Conservation (phyloP, 2,888 invertebrate species). For the Myopa testacea region DNA sequence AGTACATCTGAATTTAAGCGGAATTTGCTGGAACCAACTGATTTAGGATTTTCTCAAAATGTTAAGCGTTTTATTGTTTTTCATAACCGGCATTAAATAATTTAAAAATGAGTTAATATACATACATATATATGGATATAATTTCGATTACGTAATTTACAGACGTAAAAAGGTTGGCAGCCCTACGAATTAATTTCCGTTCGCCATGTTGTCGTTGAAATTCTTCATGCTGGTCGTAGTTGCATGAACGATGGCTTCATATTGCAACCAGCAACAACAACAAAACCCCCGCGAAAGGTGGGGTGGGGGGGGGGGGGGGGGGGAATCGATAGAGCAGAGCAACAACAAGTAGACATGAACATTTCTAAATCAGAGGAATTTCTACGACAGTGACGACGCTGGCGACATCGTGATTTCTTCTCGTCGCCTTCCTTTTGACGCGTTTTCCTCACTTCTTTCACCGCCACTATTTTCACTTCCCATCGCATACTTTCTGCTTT, state of each 20-base stretch:
- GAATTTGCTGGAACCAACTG: too few relatives aligned
- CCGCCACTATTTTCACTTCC: background rate
- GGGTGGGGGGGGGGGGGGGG: too few relatives aligned
- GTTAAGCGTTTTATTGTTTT: too few relatives aligned
- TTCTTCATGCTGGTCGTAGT: constrained; percentile 1
- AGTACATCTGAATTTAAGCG: too few relatives aligned
- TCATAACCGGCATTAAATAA: too few relatives aligned
- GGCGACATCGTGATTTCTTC: background rate
- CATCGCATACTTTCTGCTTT: background rate
- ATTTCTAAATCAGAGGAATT: background rate
- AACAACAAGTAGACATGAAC: background rate
- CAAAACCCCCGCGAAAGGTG: background rate
- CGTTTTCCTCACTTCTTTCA: background rate
- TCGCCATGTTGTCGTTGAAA: constrained; percentile 41
- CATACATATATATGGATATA: too few relatives aligned
- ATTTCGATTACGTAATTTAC: background rate
- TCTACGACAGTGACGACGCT: background rate
- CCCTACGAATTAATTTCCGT: constrained; percentile 35
- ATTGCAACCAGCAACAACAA: too few relatives aligned
- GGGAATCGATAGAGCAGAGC: background rate
- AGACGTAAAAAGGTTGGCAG: background rate
- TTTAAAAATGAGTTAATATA: too few relatives aligned
- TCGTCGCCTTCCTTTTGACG: background rate
- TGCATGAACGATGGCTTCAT: background rate
- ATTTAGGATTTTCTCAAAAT: too few relatives aligned